Base-by-base conservation (phyloP, 92 coral and sea anemone species). In the Meandrina meandrites region DNA sequence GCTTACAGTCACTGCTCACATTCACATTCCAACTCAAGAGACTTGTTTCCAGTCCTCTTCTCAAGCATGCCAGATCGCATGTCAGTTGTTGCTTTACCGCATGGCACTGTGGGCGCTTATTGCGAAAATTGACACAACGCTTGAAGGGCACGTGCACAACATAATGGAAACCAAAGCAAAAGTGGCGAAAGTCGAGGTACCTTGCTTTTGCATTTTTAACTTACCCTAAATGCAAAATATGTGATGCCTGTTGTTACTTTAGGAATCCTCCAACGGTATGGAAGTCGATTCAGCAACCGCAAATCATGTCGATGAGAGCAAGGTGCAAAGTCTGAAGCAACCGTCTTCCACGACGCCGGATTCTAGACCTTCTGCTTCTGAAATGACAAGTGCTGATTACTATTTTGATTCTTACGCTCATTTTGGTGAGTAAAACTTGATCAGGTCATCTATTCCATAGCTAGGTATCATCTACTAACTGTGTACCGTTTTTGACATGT, bases 331-430 rank as follows among this genome's bases (percentile, higher is more conserved):
- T 80, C 81, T 58, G 79, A 88, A 79, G 73, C 53, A 89, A 35
- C n/a, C 88, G 79, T 47, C 87, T 37, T 51, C 93, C 32, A 64
- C 82, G 51, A 75, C 70, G 45, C 86, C 81, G 9, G 89, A 83
- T 13, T 40, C 89, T 22, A 54, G 84, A 28, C 95, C 93, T 45
- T 32, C 76, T 37, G 97, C 95, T 12, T 82, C 94, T 5, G 95
- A 96, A 75, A 96, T 96, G 99, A 96, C 99, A 15, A 96, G 99
- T 54, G 99, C 99, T 19, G 99, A 96, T 81, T 96, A 96, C 79
- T 96, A 96, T 89, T 96, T 96, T 81, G 99, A 96, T 83, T 96
- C 99, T 53, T 96, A 96, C 81, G 99, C 98, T 32, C 99, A 96
- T 90, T 96, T 96, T 35, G 99, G 99, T 96, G 80, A 91, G 98